Base-by-base conservation (phyloP, 2,113 vertebrate genomes). In the Phoenicopterus ruber region DNA sequence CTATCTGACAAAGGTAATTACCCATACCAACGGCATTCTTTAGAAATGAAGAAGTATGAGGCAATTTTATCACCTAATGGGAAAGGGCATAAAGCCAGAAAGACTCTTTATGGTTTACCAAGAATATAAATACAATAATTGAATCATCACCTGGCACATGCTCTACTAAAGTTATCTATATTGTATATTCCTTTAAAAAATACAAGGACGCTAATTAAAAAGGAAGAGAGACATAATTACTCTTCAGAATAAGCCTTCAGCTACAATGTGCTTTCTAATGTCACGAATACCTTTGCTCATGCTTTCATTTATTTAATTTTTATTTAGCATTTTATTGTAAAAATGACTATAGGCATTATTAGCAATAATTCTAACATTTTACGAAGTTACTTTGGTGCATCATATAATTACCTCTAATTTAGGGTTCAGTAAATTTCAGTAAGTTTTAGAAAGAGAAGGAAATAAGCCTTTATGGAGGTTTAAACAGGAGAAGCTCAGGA, bases 321-420 rank as follows among this genome's bases (percentile, higher is more conserved):
- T 72, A 46, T 95, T 97, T 97, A 89, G 52, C 65, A 17, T 96
- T 73, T 96, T 95, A 91, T 57, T 70, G 54, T 86, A 87, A 96
- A 97, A 96, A 63, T 88, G 1, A 49, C 86, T 71, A 34, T 94
- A 67, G 82, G 32, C 86, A 76, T 96, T 97, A 91, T 87, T 96
- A 96, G 69, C 93, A 95, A 94, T 95, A 90, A 96, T 90, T 90
- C 84, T 81, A 91, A 94, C 83, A 67, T 94, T 97, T 98, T 95
- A 92, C 74, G 91, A 83, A 96, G 96, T 93, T 97, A 50, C 74
- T 80, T 97, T 94, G 59, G 73, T 92, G 91, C 55, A 95, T 94
- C 95, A 86, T 94, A 77, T 87, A 97, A 97, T 98, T 98, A 96
- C 83, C 86, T 92, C 50, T 91, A 92, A 96, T 97, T 96, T 90